Conservation (phyloP, 1,140 invertebrate genomes). For the Ceratina calcarata region DNA sequence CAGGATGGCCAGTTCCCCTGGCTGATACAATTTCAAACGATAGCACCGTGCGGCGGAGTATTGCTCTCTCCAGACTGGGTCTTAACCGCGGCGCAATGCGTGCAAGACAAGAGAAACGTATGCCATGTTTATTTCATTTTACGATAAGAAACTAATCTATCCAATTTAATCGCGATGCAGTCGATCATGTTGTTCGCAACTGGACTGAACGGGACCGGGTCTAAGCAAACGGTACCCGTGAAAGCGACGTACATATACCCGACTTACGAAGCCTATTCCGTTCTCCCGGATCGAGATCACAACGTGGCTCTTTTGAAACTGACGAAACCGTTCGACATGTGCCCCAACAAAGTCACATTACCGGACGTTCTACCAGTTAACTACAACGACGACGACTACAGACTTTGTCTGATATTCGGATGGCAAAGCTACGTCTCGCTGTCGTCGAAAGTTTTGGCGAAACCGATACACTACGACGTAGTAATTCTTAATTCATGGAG, state of each 20-base stretch:
- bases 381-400: constrained; percentile 54
- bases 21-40: constrained; percentile 66
- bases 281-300: constrained; percentile 48
- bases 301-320: constrained; percentile 65
- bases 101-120: constrained; percentile 63
- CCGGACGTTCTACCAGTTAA: constrained; percentile 38
- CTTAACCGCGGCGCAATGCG: constrained; percentile 65
- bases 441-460: constrained; percentile 52
- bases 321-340: constrained; percentile 52
- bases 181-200: constrained; percentile 57
- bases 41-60: constrained; percentile 63
- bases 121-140: constrained; percentile 17
- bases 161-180: constrained; percentile 39
- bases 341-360: constrained; percentile 32
- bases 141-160: not conserved
- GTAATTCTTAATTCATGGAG: constrained; percentile 58
- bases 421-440: constrained; percentile 57
- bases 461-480: constrained; percentile 57
- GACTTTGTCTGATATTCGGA: constrained; percentile 61
- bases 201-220: constrained; percentile 54
- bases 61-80: constrained; percentile 64
- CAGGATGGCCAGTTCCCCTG: constrained; percentile 59
- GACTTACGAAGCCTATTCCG: constrained; percentile 53
- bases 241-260: constrained; percentile 64
- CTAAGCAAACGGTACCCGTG: constrained; percentile 50